Evolutionary conservation across 2,797 vertebrate genomes (phyloP).

Genomic region (Myotis daubentonii): DNA sequence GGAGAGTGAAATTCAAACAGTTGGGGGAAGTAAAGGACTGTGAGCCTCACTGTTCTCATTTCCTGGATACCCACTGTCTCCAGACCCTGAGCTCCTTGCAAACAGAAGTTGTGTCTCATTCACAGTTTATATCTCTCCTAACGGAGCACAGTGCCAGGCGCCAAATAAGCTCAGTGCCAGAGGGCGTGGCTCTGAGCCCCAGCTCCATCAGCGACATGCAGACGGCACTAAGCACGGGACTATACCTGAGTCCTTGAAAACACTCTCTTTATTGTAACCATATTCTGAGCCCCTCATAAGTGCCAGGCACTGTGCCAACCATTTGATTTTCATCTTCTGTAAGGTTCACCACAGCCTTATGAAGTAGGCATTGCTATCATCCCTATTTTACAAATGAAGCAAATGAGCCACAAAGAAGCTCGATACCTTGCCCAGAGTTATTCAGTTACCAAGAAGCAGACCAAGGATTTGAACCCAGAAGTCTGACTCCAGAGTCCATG

Average conservation of each 20-base stretch:
- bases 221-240: background rate
- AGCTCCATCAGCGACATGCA: background rate
- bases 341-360: background rate
- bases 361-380: background rate
- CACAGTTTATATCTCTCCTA: accelerated
- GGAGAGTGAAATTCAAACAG: background rate
- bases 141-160: accelerated
- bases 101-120: background rate
- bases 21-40: background rate
- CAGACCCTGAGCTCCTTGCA: background rate
- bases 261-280: background rate
- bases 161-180: background rate
- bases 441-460: background rate
- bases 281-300: background rate
- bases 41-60: background rate
- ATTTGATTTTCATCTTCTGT: background rate
- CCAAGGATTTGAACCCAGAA: background rate
- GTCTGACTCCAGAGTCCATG: background rate
- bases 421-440: background rate
- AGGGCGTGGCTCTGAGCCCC: background rate
- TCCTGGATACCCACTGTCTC: background rate
- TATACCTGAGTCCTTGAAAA: background rate
- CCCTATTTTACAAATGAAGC: background rate
- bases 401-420: background rate
- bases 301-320: background rate